Percentiles rank a stretch among this genome's conserved stretches.
Conservation (phyloP, 1,140 invertebrate genomes). For the Drosophila melanogaster region Release_6_plus_ISO1_MT NT_033779.5:20785001-20785500, state of each 20-base stretch:
- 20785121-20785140: too few species aligned
- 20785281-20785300: slow-evolving; percentile 24
- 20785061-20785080: too few species aligned
- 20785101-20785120: too few species aligned
- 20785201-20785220: too few species aligned
- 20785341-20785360: slow-evolving; percentile 47
- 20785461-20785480: slow-evolving; percentile 8
- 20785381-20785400: slow-evolving; percentile 9
- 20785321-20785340: slow-evolving; percentile 38
- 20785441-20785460: slow-evolving; percentile 40
- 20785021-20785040: neutral
- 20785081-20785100: too few species aligned
- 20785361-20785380: slow-evolving; percentile 27
- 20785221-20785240: slow-evolving; percentile 15
- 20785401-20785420: slow-evolving; percentile 58
- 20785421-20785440: slow-evolving; percentile 43
- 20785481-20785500: slow-evolving; percentile 33
- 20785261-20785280: slow-evolving; percentile 18
- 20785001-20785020: slow-evolving; percentile 1
- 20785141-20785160: too few species aligned
- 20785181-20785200: too few species aligned
- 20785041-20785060: too few species aligned
- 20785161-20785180: too few species aligned
- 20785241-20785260: slow-evolving; percentile 58
- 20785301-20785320: slow-evolving; percentile 61